Conservation (phyloP, 1,140 invertebrate genomes). For the Mizuhopecten yessoensis region DNA sequence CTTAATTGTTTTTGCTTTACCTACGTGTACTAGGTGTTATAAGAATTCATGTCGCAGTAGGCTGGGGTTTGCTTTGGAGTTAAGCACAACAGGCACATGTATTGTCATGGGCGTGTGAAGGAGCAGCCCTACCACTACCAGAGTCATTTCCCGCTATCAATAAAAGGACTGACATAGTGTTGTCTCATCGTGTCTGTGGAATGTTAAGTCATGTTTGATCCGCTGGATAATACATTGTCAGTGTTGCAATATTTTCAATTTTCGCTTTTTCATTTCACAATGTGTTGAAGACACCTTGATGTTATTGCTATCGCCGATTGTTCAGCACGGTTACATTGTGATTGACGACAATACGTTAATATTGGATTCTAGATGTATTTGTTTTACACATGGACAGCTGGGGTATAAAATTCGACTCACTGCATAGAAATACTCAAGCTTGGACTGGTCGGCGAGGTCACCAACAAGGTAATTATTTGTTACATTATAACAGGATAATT, state of each 20-base stretch:
- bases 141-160: no score
- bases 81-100: not conserved
- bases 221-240: not conserved
- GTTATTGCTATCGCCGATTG: not conserved
- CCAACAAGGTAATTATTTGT: not conserved
- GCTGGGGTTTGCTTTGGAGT: not conserved
- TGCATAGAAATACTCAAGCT: not conserved
- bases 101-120: not conserved
- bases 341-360: not conserved
- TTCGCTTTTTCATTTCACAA: constrained; percentile 15
- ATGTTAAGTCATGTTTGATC: not conserved
- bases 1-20: constrained; percentile 23
- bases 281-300: not conserved
- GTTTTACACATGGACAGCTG: no score
- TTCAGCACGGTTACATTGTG: not conserved
- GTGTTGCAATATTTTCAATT: not conserved
- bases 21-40: not conserved
- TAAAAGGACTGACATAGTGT: not conserved
- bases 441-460: not conserved
- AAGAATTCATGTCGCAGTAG: not conserved
- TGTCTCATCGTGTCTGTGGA: not conserved
- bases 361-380: not conserved
- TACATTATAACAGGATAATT: no score
- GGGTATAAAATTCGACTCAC: not conserved
- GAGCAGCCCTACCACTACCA: not conserved